These are phyloP conservation scores for Conus betulinus DNA, from an alignment of 1,140 invertebrate species.

Conservation along the genomic window DNA sequence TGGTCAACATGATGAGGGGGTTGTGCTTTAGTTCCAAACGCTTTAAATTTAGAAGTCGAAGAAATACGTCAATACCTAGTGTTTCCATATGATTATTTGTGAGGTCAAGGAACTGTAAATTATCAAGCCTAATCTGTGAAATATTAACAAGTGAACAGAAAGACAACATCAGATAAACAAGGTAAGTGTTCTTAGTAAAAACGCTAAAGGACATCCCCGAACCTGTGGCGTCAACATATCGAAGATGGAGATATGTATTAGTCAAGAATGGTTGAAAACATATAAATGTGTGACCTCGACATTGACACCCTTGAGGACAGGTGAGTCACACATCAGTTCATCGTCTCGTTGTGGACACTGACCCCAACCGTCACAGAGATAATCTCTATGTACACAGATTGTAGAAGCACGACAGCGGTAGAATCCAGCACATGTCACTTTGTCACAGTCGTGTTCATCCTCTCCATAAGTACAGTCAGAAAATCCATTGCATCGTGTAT, in stretches of 20 bases:
- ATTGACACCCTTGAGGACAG: not conserved
- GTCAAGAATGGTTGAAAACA: not conserved
- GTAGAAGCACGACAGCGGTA: constrained; percentile 6
- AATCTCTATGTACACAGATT: not conserved
- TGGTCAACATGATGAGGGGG: not conserved
- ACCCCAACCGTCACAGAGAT: constrained; percentile 17
- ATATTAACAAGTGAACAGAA: not conserved
- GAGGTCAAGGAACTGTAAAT: not conserved
- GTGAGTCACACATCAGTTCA: constrained; percentile 5
- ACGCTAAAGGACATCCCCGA: not conserved
- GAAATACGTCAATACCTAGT: not conserved
- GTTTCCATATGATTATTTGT: not conserved
- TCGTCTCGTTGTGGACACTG: constrained; percentile 22
- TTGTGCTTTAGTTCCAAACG: not conserved
- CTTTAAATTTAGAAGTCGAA: not conserved
- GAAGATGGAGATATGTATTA: not conserved
- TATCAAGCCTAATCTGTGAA: not conserved
- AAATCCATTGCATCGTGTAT: not conserved
- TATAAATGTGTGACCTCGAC: not conserved
- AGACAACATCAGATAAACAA: not conserved
- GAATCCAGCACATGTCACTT: constrained; percentile 3
- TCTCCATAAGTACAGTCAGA: constrained; percentile 5
- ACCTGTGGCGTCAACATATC: not conserved
- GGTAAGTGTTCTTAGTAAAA: not conserved
- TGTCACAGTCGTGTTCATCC: not conserved